These are phyloP conservation scores for Ashinkailepas kermadecensis DNA, from an alignment of 2,888 invertebrate species.

Conservation along the genomic window DNA sequence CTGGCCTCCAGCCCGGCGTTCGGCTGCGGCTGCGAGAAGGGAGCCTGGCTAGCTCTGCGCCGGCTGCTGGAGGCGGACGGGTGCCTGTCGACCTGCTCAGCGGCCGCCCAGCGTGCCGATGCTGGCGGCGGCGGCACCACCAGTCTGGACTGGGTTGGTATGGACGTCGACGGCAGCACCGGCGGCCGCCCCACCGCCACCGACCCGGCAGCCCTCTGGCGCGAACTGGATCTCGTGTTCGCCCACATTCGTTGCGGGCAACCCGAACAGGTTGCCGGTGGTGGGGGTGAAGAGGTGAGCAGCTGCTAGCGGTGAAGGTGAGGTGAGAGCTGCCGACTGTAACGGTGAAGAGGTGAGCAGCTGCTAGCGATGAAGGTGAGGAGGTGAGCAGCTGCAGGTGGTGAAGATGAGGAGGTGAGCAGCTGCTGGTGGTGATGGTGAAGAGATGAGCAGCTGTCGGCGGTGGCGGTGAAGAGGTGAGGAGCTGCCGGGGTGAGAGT, in stretches of 20 bases:
- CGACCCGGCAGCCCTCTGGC: neutral
- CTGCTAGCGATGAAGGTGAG: neutral
- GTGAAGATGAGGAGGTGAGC: neutral
- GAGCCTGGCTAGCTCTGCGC: conserved; percentile 5
- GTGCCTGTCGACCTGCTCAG: neutral
- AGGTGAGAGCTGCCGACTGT: no score
- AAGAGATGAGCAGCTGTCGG: no score
- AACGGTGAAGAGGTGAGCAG: neutral
- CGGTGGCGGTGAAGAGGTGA: no score
- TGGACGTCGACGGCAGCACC: no score
- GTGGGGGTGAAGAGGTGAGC: no score
- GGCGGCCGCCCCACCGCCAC: no score
- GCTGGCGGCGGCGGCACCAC: neutral
- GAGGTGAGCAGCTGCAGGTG: neutral
- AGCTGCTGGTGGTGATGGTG: neutral
- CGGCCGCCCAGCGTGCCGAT: neutral
- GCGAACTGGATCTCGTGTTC: neutral
- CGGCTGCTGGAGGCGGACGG: neutral
- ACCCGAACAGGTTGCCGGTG: neutral
- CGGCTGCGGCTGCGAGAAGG: conserved; percentile 11
- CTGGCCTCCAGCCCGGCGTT: neutral
- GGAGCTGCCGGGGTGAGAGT: no score
- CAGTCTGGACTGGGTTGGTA: no score
- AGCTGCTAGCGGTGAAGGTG: no score
- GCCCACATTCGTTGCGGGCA: neutral